phyloP scores from a whole-genome alignment of 2,797 vertebrate genomes.

The Tadarida brasiliensis region DNA sequence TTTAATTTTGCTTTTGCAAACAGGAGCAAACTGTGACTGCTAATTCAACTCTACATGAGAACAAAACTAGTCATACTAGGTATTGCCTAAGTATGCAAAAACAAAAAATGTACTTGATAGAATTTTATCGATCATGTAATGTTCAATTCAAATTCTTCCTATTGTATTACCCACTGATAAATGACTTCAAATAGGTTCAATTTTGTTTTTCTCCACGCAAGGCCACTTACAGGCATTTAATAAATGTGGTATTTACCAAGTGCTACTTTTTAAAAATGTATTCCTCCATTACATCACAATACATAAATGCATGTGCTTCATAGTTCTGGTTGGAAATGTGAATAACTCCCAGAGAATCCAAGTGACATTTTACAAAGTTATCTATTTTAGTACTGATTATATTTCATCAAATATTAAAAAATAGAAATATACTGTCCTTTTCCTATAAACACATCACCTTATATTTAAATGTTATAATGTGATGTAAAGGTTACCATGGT shows the following conservation, averaged over 20 bases:
- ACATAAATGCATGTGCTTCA: background rate
- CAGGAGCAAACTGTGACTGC: slow-evolving; percentile 12
- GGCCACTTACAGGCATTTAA: background rate
- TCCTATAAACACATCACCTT: slow-evolving; percentile 11
- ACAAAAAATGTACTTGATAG: background rate
- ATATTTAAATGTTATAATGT: background rate
- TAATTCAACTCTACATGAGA: background rate
- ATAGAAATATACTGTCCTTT: slow-evolving; percentile 34
- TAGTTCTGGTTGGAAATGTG: slow-evolving; percentile 48
- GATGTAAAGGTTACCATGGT: slow-evolving; percentile 54
- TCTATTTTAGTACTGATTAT: slow-evolving; percentile 35
- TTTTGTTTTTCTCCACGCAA: slow-evolving; percentile 8
- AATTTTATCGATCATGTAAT: background rate
- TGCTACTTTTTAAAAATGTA: background rate
- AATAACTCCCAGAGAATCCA: slow-evolving; percentile 41
- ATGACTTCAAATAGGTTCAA: background rate
- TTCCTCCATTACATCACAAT: background rate
- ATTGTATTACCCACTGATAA: background rate
- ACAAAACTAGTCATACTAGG: slow-evolving; percentile 41
- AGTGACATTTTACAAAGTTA: slow-evolving; percentile 43
- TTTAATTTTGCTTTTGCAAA: slow-evolving; percentile 46
- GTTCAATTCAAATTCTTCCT: slow-evolving; percentile 27
- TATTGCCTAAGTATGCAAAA: background rate
- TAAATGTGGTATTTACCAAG: slow-evolving; percentile 26
- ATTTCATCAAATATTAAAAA: slow-evolving; percentile 52